phyloP scores from a whole-genome alignment of 2,113 vertebrate genomes.

The Pseudonaja textilis region DNA sequence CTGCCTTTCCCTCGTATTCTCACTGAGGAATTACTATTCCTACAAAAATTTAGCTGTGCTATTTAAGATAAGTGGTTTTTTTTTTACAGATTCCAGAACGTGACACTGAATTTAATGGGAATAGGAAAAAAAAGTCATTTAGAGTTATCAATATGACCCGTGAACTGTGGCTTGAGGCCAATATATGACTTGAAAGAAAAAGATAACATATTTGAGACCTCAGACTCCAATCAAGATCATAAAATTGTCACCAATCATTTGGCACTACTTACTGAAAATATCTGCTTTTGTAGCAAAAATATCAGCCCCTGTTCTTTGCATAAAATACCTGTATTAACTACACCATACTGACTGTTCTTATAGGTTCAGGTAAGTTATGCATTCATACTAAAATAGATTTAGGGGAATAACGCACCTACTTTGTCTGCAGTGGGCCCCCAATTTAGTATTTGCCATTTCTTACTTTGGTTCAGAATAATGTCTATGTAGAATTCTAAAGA shows the following conservation, averaged over 20 bases:
- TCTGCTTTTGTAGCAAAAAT: slow-evolving; percentile 34
- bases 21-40: slow-evolving; percentile 59
- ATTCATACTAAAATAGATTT: not conserved
- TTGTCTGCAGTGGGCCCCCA: not conserved
- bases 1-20: slow-evolving; percentile 30
- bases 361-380: slow-evolving; percentile 1
- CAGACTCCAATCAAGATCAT: slow-evolving; percentile 57
- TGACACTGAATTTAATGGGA: slow-evolving; percentile 64
- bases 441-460: not conserved
- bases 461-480: not conserved
- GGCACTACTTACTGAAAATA: slow-evolving; percentile 55
- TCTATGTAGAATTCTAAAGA: not conserved
- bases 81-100: slow-evolving; percentile 52
- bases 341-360: slow-evolving; percentile 44
- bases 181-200: slow-evolving; percentile 59
- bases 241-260: slow-evolving; percentile 61
- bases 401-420: not conserved
- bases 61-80: slow-evolving; percentile 56
- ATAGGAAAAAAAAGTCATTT: slow-evolving; percentile 65
- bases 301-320: not conserved
- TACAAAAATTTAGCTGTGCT: slow-evolving; percentile 59
- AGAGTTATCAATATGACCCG: slow-evolving; percentile 71
- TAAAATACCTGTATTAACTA: slow-evolving; percentile 45
- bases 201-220: slow-evolving; percentile 51
- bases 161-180: slow-evolving; percentile 59